Base-by-base conservation (phyloP, 2,888 invertebrate species). In the Lasioglossum leucozonium region DNA sequence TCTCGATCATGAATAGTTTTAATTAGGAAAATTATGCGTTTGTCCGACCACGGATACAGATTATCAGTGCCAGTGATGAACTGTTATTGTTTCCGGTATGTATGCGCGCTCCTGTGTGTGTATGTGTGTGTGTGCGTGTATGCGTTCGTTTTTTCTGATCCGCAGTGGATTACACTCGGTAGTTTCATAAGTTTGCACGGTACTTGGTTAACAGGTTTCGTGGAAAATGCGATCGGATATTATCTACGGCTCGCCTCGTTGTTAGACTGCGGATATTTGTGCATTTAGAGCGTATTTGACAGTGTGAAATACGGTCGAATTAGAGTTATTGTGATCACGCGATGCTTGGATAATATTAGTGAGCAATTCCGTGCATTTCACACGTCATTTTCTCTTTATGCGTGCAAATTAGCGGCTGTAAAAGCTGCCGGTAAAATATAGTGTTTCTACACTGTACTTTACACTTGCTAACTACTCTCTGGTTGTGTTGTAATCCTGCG, bases 11-110 rank as follows among this genome's bases (percentile, higher is more conserved):
- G 62, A 72, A 72, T 72, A 72, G 72, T 79, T 74, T 82, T 79
- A 82, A 79, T 82, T 79, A 65, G 72, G 72, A 73, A 44, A 18
- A 78, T 78, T 69, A 69, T 69, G n/a, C 78, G 30, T 16, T 51
- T 30, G 26, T 69, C 13, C 40, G n/a, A 34, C n/a, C 40, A 40
- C 37, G 40, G 69, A n/a, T 40, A n/a, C 69, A 40, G 69, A n/a
- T 69, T 69, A 69, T 69, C 37, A n/a, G 69, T 11, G 40, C 37
- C n/a, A 10, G 22, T 40, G 69, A 69, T 40, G 40, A 69, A 69
- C 69, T n/a, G 40, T 69, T 40, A 69, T 69, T 69, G 69, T 69
- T n/a, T 40, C 40, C 16, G 37, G 18, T 16, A 58, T 30, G 58
- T 58, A 26, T 26, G 34, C 34, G 34, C 34, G 34, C 34, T 1